These are phyloP conservation scores for Diploscapter pachys DNA, from an alignment of 1,140 invertebrate species.

Conservation along the genomic window DNA sequence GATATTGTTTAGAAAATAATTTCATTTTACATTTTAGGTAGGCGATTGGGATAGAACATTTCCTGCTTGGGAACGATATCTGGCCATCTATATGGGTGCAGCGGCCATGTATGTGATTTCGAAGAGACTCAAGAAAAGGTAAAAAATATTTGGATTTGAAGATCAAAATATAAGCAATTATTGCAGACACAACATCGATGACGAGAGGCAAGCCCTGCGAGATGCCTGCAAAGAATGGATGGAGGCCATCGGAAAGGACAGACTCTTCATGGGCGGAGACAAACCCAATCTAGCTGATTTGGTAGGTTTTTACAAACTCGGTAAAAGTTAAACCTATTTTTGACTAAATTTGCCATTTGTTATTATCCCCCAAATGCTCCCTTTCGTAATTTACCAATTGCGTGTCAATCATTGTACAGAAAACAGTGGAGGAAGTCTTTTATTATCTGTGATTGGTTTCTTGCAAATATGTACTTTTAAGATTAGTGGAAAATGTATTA, in stretches of 20 bases:
- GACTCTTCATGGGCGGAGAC: slow-evolving; percentile 75
- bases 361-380: not conserved
- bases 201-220: slow-evolving; percentile 82
- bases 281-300: slow-evolving; percentile 87
- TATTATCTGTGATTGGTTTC: slow-evolving; percentile 6
- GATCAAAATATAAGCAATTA: not conserved
- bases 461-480: slow-evolving; percentile 16
- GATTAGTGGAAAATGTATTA: not conserved
- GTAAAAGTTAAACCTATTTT: not conserved
- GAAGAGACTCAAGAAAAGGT: slow-evolving; percentile 80
- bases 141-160: slow-evolving; percentile 39
- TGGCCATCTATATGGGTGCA: slow-evolving; percentile 91
- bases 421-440: not conserved
- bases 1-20: not conserved
- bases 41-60: slow-evolving; percentile 90
- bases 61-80: slow-evolving; percentile 74
- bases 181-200: slow-evolving; percentile 74
- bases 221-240: slow-evolving; percentile 81
- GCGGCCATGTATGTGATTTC: slow-evolving; percentile 87
- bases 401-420: not conserved
- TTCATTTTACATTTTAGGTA: slow-evolving; percentile 59
- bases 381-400: not conserved
- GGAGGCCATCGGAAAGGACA: slow-evolving; percentile 69
- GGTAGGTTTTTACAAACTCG: slow-evolving; percentile 49
- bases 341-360: not conserved